Evolutionary conservation across 2,888 invertebrate species (phyloP).

Genomic region (Chironomus tentans): DNA sequence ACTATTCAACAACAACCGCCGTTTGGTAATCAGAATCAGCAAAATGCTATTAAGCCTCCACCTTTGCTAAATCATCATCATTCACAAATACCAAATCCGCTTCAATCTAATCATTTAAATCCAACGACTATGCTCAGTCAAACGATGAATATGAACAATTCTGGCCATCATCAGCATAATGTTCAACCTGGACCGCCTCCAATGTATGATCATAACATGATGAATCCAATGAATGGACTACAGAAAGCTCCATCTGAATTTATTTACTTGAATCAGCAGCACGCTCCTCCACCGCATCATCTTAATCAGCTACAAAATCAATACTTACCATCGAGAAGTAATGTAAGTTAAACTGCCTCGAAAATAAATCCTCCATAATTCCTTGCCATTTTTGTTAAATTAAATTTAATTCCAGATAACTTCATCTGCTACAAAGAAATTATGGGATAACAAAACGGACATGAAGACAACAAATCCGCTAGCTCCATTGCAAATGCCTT

Average conservation of each 20-base stretch:
- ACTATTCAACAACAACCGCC: slow-evolving; percentile 46
- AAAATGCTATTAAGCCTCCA: slow-evolving; percentile 46
- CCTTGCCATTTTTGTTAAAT: not conserved
- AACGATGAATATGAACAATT: slow-evolving; percentile 38
- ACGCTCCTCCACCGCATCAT: slow-evolving; percentile 28
- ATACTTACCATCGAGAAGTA: slow-evolving; percentile 32
- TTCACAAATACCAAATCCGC: not conserved
- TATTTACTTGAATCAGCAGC: slow-evolving; percentile 21
- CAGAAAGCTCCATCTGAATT: slow-evolving; percentile 27
- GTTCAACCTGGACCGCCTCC: slow-evolving; percentile 38
- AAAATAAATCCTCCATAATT: too few species aligned
- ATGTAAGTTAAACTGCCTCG: not conserved
- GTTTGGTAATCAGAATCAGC: slow-evolving; percentile 38
- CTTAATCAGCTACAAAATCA: slow-evolving; percentile 38
- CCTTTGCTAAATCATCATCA: slow-evolving; percentile 3
- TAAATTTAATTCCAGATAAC: slow-evolving; percentile 60
- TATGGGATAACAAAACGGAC: slow-evolving; percentile 76
- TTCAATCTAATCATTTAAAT: slow-evolving; percentile 34
- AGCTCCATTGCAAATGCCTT: slow-evolving; percentile 60
- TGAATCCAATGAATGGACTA: not conserved
- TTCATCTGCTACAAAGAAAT: slow-evolving; percentile 86
- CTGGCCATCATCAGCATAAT: slow-evolving; percentile 34
- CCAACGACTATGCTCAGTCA: slow-evolving; percentile 39
- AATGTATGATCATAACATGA: slow-evolving; percentile 38
- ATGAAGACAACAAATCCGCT: slow-evolving; percentile 68